Base-by-base conservation (phyloP, 64 coral and sea anemone genomes). In the Orbicella faveolata region DNA sequence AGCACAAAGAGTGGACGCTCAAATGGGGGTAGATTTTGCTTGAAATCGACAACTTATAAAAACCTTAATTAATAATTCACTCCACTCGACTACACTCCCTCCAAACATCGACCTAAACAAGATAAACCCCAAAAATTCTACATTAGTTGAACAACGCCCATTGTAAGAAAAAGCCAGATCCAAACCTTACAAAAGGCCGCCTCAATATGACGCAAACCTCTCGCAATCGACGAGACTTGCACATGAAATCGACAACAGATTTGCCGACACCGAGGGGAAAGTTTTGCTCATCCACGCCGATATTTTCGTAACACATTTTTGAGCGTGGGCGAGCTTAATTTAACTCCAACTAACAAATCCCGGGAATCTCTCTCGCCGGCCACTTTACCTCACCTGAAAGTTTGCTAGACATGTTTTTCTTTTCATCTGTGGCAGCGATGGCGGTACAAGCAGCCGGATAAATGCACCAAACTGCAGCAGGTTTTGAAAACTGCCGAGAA, bases 41-140 rank as follows among this genome's bases (percentile, higher is more conserved):
- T 85, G 65, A 85, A 85, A 85, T 85, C 82, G 82, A 85, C 82
- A 72, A 72, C 82, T 72, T 85, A 51, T 85, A 85, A 72, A 85
- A 72, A 82, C 36, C 64, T 85, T 85, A 85, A 85, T 85, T 85
- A 85, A 85, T 85, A 85, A 85, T 85, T 85, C 82, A 85, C 82
- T 73, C 64, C 65, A 85, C 65, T 85, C 82, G 39, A 85, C 82
- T 85, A 52, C 82, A 85, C 82, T 85, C 82, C 82, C 82, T 85
- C 82, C 82, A 85, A 85, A 85, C 82, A 85, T 85, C 63, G 37
- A 72, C 82, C 82, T 66, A 85, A 73, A 85, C 82, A 85, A 85
- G 64, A 85, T 85, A 85, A 85, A 51, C 63, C 82, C 63, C 48
- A 85, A 84, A 85, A 73, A 26, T 72, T 72, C 63, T 73, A 85